Evolutionary conservation across 2,797 vertebrate genomes (phyloP), one percentile per base, ranked within the genome.

Genomic region (Sebastolobus altivelis): DNA sequence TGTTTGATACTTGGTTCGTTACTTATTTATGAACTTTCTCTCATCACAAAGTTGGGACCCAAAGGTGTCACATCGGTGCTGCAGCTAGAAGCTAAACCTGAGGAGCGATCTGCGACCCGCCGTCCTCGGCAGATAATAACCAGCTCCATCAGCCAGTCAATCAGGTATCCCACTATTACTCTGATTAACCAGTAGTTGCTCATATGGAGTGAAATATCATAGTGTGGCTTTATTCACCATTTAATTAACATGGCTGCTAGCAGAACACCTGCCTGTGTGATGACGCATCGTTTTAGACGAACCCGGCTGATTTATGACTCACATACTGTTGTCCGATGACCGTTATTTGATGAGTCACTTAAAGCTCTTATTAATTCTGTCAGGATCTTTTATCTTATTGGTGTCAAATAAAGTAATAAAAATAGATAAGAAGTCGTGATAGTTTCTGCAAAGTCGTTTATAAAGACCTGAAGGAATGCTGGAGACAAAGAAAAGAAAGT

Each of bases 201-300:
- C 33, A 67, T 33, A 70, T 52, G 60, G 75, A 84, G 70, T 76
- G 43, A 87, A 83, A 72, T 71, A 72, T 86, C 46, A 79, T 71
- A 31, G 54, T 62, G 65, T 20, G 49, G 43, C 79, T 92, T 87
- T 85, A 86, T 89, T 74, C 79, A 76, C 75, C 82, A 60, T 89
- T 92, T 90, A 86, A 91, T 93, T 89, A 91, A 63, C 72, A 70
- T 79, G 71, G 74, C 77, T 81, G 78, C 75, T 31, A 63, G 76
- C 55, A 31, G 66, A 80, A 62, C 71, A 27, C 79, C 80, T 65
- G 85, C 75, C 75, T 65, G 78, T 62, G 65, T 49, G 70, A 87
- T 61, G 61, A 74, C 70, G 49, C 22, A 9, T 35, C 49, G 58
- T 79, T 77, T 69, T 29, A 69, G 46, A 68, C 5, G 6, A 55